Base-by-base conservation (phyloP, 2,113 vertebrate genomes). In the Oncorhynchus nerka region DNA sequence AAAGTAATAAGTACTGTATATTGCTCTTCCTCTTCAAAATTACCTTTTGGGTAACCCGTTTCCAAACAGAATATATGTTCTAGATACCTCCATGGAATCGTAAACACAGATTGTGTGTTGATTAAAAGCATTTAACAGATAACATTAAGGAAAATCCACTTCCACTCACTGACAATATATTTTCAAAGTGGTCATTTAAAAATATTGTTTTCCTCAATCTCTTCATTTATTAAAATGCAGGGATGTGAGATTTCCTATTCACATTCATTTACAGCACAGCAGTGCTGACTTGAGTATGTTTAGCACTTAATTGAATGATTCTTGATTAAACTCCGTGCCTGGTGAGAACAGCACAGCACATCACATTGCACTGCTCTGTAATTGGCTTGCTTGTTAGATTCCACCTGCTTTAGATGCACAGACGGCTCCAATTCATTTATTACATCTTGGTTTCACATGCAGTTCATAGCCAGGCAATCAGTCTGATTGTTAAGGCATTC, bases 261-360 rank as follows among this genome's bases (percentile, higher is more conserved):
- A 64, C 73, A 65, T 67, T 32, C 62, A 45, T 70, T 62, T 76
- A 70, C 66, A 70, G 70, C 78, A 55, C 80, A 75, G 76, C 73
- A 65, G 71, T 45, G 45, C 76, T 86, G 75, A 77, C 75, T 77
- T 68, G 75, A 76, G 45, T 81, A 74, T 48, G 69, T 84, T 81
- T 73, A 77, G 24, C 57, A 59, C 74, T 81, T 81, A 85, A 87
- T 87, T 83, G 81, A 85, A 85, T 83, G 83, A 79, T 79, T 83
- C 83, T 81, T 87, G 83, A 87, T 87, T 87, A 81, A 83, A 83
- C 68, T 51, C 73, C 57, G 71, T 70, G 73, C 76, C 79, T 81
- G 74, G 76, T 81, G 81, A 81, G 81, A 81, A 76, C 71, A 68
- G 73, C 79, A 79, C 77, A 84, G 70, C 79, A 79, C 77, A 84